These are phyloP conservation scores for Lepus oiostolus DNA, from an alignment of 2,797 vertebrate species.

Conservation along the genomic window DNA sequence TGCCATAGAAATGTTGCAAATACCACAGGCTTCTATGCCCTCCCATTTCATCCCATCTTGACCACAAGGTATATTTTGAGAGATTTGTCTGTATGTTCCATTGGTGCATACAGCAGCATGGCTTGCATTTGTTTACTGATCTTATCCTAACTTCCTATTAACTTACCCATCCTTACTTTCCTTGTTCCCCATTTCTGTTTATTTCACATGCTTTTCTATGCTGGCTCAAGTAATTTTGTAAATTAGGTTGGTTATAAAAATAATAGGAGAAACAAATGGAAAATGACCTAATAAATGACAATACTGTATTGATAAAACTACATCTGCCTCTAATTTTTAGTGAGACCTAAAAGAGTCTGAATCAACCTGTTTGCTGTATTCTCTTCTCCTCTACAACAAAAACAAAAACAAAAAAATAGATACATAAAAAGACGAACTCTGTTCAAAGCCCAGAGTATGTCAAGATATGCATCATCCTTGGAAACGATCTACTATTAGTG, in stretches of 20 bases:
- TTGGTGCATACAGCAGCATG: neutral
- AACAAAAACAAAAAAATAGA: neutral
- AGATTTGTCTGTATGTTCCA: neutral
- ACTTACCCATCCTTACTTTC: constrained; percentile 11
- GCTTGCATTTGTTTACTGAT: neutral
- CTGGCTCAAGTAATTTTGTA: neutral
- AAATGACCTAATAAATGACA: constrained; percentile 27
- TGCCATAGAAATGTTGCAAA: neutral
- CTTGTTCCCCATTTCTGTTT: neutral
- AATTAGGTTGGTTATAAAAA: neutral
- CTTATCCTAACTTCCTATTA: neutral
- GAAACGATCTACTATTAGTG: neutral
- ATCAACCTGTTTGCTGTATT: neutral
- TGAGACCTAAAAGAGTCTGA: neutral
- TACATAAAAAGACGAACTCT: neutral
- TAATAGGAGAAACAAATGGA: neutral
- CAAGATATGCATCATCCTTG: neutral
- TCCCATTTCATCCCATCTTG: neutral
- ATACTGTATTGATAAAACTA: constrained; percentile 5
- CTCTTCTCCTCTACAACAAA: neutral
- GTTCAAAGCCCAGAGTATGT: neutral
- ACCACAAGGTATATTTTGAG: constrained; percentile 26
- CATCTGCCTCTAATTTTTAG: neutral
- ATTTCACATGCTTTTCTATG: constrained; percentile 33
- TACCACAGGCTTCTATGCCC: neutral